These are phyloP conservation scores for Peromyscus californicus DNA, from an alignment of 2,113 vertebrate species.

Conservation along the genomic window DNA sequence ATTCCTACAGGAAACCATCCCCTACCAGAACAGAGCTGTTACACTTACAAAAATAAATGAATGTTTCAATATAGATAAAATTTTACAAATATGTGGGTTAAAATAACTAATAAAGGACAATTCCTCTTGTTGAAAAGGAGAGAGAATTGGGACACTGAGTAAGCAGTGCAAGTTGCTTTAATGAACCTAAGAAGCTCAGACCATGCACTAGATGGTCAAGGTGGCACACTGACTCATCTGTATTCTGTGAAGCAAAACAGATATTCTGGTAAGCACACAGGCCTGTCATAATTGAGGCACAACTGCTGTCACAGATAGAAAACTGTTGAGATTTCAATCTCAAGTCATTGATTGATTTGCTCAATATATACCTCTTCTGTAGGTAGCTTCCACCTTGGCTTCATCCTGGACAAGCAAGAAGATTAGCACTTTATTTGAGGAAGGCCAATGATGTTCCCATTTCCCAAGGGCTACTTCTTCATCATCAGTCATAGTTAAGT, in stretches of 20 bases:
- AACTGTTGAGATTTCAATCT: constrained; percentile 54
- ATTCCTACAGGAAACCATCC: no score
- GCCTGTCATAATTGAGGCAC: background rate
- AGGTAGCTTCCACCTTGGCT: background rate
- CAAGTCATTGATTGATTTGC: background rate
- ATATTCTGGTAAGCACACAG: background rate
- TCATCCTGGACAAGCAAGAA: constrained; percentile 1
- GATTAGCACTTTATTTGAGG: background rate
- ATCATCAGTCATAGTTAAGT: background rate
- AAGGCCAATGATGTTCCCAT: constrained; percentile 1
- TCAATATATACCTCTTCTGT: background rate
- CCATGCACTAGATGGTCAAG: background rate
- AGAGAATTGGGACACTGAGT: background rate
- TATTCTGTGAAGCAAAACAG: constrained; percentile 11
- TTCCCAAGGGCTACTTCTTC: background rate
- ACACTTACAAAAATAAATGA: background rate
- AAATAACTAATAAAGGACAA: constrained; percentile 18
- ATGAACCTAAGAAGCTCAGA: background rate
- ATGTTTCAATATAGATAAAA: background rate
- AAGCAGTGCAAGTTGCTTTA: constrained; percentile 33
- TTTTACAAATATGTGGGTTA: constrained; percentile 31
- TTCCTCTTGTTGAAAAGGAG: constrained; percentile 48
- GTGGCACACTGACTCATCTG: background rate
- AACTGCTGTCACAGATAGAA: constrained; percentile 52
- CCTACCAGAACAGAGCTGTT: no score